These are phyloP conservation scores for Ashinkailepas kermadecensis DNA, from an alignment of 2,888 invertebrate species.

Conservation along the genomic window DNA sequence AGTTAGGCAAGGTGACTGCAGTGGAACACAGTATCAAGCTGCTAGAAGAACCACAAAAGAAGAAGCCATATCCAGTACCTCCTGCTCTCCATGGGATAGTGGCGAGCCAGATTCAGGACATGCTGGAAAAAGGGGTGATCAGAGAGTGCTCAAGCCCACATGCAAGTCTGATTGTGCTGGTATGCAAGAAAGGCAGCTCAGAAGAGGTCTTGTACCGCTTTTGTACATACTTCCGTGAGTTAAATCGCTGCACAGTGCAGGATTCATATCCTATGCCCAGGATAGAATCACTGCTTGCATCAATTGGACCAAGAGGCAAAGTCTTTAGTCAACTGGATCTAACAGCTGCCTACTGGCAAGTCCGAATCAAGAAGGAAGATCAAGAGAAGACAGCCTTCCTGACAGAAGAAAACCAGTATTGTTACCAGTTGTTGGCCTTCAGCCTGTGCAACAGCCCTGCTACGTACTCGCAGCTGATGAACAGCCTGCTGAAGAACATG, in stretches of 20 bases:
- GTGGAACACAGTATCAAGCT: not conserved
- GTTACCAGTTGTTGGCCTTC: not conserved
- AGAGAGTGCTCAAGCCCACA: not conserved
- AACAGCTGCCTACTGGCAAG: slow-evolving; percentile 23
- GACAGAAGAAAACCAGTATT: slow-evolving; percentile 8
- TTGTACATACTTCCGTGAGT: not conserved
- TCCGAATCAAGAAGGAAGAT: not conserved
- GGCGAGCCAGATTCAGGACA: slow-evolving; percentile 1
- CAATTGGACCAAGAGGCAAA: not conserved
- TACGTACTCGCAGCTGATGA: not conserved
- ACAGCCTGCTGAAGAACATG: not conserved
- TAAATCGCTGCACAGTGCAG: not conserved
- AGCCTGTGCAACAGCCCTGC: slow-evolving; percentile 1
- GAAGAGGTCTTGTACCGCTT: not conserved
- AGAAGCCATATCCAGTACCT: slow-evolving; percentile 5
- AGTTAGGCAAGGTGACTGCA: too few species aligned
- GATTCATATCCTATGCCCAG: slow-evolving; percentile 3
- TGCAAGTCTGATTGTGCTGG: not conserved
- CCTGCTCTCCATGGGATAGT: slow-evolving; percentile 7
- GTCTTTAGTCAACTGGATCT: not conserved
- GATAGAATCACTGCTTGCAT: not conserved
- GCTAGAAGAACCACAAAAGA: slow-evolving; percentile 3
- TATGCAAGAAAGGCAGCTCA: not conserved
- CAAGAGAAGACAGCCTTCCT: slow-evolving; percentile 26
- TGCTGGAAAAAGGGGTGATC: slow-evolving; percentile 17